These are phyloP conservation scores for Netelia inedita DNA, from an alignment of 2,888 invertebrate species.

Conservation along the genomic window DNA sequence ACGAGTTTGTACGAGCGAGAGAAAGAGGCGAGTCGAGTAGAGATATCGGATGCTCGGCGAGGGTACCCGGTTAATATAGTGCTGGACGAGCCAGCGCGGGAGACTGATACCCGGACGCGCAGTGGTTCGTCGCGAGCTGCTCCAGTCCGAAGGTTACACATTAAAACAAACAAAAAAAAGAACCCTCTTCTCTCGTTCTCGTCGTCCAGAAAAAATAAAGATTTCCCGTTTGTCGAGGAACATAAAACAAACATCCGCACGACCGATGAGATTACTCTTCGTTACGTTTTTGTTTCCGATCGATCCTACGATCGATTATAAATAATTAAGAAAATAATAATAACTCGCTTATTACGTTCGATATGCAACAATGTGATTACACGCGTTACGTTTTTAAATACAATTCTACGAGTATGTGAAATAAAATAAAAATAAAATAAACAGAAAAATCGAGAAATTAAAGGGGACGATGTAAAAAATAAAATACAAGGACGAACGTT, in stretches of 20 bases:
- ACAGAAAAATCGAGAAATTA: not conserved
- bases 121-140: not conserved
- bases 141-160: not conserved
- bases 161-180: not conserved
- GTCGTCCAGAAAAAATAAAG: not conserved
- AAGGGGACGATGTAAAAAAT: not conserved
- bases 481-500: not conserved
- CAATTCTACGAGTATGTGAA: not conserved
- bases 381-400: not conserved
- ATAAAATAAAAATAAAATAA: not conserved
- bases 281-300: no score
- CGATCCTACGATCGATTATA: not conserved
- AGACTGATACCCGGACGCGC: slow-evolving; percentile 31
- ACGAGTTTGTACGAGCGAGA: slow-evolving; percentile 3
- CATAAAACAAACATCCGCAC: not conserved
- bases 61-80: slow-evolving; percentile 32
- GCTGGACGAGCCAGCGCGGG: slow-evolving; percentile 60
- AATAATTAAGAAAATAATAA: not conserved
- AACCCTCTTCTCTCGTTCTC: not conserved
- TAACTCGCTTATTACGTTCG: slow-evolving; percentile 40
- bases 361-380: slow-evolving; percentile 19
- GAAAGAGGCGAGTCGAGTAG: not conserved
- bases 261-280: not conserved
- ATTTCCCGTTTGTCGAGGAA: not conserved
- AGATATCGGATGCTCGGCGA: slow-evolving; percentile 29